Evolutionary conservation across 2,888 invertebrate genomes (phyloP).

Genomic region (Deroplatys truncata): DNA sequence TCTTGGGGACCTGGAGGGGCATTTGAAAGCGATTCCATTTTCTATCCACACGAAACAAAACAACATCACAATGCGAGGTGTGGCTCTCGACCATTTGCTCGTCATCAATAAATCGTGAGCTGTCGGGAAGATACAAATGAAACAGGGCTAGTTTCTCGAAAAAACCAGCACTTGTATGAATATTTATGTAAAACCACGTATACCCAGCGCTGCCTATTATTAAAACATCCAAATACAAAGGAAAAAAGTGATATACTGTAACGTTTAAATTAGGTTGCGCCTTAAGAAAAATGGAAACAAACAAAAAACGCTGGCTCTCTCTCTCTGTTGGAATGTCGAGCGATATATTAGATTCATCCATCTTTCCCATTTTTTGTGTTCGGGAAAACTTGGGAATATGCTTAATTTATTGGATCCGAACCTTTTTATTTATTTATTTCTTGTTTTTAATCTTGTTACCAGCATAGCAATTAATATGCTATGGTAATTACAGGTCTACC

Average conservation of each 20-base stretch:
- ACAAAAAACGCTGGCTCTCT: background rate
- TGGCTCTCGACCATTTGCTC: background rate
- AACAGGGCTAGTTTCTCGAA: background rate
- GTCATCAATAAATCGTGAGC: background rate
- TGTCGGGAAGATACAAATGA: background rate
- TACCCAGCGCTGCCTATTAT: background rate
- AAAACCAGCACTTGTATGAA: background rate
- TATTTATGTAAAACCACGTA: slow-evolving; percentile 3
- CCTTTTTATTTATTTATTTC: background rate
- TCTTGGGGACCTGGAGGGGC: no score
- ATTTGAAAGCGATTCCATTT: background rate
- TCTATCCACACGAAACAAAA: background rate
- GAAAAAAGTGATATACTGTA: slow-evolving; percentile 7
- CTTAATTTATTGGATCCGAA: background rate
- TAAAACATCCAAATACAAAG: slow-evolving; percentile 14
- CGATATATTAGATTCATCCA: background rate
- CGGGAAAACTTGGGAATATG: slow-evolving; percentile 1
- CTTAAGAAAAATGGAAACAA: background rate
- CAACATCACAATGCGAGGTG: background rate
- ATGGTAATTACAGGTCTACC: slow-evolving; percentile 1
- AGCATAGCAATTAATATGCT: background rate
- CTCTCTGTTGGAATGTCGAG: background rate
- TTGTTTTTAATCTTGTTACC: background rate
- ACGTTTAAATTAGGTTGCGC: background rate
- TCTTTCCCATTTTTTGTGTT: background rate